Evolutionary conservation across 2,888 invertebrate species (phyloP).

Genomic region (Brenthis daphne): DNA sequence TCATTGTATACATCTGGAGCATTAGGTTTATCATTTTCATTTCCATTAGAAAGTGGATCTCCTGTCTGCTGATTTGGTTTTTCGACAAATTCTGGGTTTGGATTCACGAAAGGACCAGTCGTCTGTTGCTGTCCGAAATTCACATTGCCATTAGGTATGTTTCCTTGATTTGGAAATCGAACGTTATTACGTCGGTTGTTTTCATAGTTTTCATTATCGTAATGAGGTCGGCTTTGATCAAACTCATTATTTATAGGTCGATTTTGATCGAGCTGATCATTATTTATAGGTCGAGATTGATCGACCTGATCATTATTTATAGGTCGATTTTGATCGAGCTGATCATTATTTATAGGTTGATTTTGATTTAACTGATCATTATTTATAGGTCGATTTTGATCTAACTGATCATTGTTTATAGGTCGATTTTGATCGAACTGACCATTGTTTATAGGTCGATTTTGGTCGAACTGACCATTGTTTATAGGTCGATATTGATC

Average conservation of each 20-base stretch:
- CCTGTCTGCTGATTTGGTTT: slow-evolving; percentile 18
- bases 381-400: slow-evolving; percentile 29
- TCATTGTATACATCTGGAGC: not conserved
- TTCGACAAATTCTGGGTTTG: slow-evolving; percentile 7
- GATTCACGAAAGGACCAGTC: slow-evolving; percentile 14
- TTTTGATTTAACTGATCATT: slow-evolving; percentile 16
- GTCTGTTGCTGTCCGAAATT: slow-evolving; percentile 26
- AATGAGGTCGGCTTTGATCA: slow-evolving; percentile 6
- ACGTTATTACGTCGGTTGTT: slow-evolving; percentile 38
- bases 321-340: slow-evolving; percentile 18
- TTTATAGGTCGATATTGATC: slow-evolving; percentile 28
- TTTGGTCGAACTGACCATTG: slow-evolving; percentile 12
- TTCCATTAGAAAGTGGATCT: slow-evolving; percentile 25
- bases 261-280: slow-evolving; percentile 2
- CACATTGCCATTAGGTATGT: slow-evolving; percentile 36
- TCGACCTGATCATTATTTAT: slow-evolving; percentile 5
- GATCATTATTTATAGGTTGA: slow-evolving; percentile 30
- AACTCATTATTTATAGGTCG: slow-evolving; percentile 4
- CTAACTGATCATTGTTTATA: slow-evolving; percentile 4
- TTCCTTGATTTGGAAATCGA: slow-evolving; percentile 39
- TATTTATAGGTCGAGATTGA: slow-evolving; percentile 10
- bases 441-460: slow-evolving; percentile 14
- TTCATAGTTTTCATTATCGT: slow-evolving; percentile 31
- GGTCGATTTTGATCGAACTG: slow-evolving; percentile 8
- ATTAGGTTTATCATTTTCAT: slow-evolving; percentile 12